phyloP scores from a whole-genome alignment of 2,797 vertebrate genomes.

The Leucoraja ocellata region DNA sequence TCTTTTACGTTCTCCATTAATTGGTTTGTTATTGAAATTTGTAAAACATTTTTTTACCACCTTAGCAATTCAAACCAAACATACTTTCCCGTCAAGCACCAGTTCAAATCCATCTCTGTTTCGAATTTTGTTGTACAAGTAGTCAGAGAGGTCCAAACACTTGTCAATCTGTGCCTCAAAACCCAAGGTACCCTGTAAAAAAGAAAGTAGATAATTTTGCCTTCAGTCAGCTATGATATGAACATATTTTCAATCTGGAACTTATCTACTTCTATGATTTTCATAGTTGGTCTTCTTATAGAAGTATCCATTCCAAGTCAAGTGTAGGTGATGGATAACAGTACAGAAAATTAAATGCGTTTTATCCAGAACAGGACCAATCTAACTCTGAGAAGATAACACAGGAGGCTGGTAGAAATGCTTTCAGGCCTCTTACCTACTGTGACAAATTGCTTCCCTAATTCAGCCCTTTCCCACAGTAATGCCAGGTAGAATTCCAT shows the following conservation, averaged over 20 bases:
- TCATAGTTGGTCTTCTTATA: neutral
- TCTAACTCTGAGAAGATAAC: neutral
- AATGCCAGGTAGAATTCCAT: neutral
- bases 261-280: neutral
- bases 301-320: neutral
- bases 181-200: slow-evolving; percentile 77
- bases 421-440: neutral
- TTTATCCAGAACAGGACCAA: neutral
- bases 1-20: neutral
- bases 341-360: neutral
- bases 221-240: neutral
- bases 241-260: neutral
- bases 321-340: neutral
- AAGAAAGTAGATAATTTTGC: slow-evolving; percentile 24
- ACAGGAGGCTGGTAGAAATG: neutral
- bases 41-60: neutral
- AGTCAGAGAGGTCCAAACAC: slow-evolving; percentile 93
- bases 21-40: neutral
- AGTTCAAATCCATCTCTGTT: slow-evolving; percentile 93
- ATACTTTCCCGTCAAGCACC: slow-evolving; percentile 91
- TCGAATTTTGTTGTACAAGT: slow-evolving; percentile 95
- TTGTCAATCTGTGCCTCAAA: slow-evolving; percentile 97
- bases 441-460: too few species aligned
- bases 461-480: neutral
- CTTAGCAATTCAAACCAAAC: slow-evolving; percentile 41